Percentiles rank a stretch among this genome's conserved stretches.
Conservation (phyloP, 2,797 vertebrate genomes). For the Epinephelus awoara region DNA sequence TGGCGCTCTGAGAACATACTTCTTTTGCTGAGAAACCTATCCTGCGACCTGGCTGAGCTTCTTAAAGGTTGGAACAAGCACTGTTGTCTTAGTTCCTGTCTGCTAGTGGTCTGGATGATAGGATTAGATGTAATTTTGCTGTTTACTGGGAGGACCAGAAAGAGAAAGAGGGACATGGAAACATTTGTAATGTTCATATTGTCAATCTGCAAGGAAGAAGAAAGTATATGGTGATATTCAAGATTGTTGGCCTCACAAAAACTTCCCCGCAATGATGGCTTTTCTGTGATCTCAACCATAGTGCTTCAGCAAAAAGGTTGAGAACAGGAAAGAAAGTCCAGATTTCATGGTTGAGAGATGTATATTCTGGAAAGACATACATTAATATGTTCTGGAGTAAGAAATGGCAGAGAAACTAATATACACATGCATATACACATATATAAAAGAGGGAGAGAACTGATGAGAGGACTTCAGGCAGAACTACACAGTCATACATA, state of each 20-base stretch:
- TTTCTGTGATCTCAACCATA: constrained; percentile 49
- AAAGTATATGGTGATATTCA: constrained; percentile 39
- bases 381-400: constrained; percentile 49
- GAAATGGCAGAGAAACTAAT: constrained; percentile 51
- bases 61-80: constrained; percentile 64
- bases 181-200: constrained; percentile 42
- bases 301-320: constrained; percentile 14
- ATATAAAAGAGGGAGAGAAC: constrained; percentile 35
- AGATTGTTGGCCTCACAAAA: constrained; percentile 16
- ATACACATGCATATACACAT: constrained; percentile 43
- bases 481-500: constrained; percentile 67
- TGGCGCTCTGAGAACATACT: constrained; percentile 71
- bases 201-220: constrained; percentile 45
- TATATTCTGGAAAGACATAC: constrained; percentile 33
- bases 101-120: constrained; percentile 67
- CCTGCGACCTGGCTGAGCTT: constrained; percentile 64
- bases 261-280: constrained; percentile 19
- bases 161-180: constrained; percentile 33
- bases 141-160: constrained; percentile 59
- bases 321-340: constrained; percentile 38
- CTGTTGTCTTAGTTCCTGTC: constrained; percentile 69
- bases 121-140: constrained; percentile 71
- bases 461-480: constrained; percentile 65
- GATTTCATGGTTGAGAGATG: constrained; percentile 51
- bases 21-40: constrained; percentile 73